Conservation (phyloP, 2,797 vertebrate species). For the Phaenicophaeus curvirostris region DNA sequence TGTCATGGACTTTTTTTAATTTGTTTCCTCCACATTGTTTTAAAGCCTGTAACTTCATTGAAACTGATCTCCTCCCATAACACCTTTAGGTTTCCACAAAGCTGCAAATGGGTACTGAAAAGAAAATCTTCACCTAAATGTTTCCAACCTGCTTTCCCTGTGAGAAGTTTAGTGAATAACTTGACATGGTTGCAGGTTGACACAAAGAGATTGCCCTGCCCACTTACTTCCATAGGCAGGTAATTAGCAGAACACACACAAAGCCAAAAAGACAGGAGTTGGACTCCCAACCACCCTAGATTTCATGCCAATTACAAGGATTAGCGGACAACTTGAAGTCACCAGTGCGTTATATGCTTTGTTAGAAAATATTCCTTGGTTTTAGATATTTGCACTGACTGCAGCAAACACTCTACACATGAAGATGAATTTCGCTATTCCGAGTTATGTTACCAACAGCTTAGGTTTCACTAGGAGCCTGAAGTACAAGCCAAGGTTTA, state of each 20-base stretch:
- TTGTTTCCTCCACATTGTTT: background rate
- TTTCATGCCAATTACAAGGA: background rate
- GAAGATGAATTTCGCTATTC: background rate
- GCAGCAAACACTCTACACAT: background rate
- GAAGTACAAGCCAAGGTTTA: background rate
- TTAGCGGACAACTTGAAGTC: background rate
- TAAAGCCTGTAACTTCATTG: background rate
- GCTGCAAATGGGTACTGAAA: background rate
- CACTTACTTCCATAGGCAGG: background rate
- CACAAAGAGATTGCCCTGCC: background rate
- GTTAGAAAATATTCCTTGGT: background rate
- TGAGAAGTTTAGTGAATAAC: background rate
- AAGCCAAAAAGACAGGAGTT: background rate
- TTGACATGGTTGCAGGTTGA: background rate
- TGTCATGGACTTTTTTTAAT: background rate
- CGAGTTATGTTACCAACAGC: background rate
- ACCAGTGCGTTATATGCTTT: background rate
- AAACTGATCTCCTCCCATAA: background rate
- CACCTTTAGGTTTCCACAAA: background rate
- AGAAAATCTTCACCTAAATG: background rate
- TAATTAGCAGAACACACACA: constrained; percentile 3
- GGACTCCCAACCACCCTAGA: background rate
- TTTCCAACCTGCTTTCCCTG: background rate
- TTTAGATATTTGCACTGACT: background rate
- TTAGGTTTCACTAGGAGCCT: background rate